Base-by-base conservation (phyloP, 2,113 vertebrate species). In the Panthera uncia region DNA sequence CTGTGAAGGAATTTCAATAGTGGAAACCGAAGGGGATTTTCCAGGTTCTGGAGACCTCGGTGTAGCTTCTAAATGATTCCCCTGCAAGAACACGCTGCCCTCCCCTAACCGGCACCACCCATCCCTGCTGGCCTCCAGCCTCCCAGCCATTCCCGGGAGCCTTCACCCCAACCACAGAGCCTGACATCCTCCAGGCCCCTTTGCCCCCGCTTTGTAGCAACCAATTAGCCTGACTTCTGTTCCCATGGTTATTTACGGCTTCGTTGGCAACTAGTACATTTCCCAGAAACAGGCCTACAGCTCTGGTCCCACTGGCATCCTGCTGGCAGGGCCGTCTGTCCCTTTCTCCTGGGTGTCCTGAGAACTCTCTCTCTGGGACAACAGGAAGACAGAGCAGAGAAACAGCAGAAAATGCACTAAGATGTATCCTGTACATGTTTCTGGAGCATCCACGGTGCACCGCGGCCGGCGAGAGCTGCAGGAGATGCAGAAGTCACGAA, bases 191-290 rank as follows among this genome's bases (percentile, higher is more conserved):
- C 74, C 63, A 18, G n/a, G 74, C 55, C 86, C 41, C 84, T 74
- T 79, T 36, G 50, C 25, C 96, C 78, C 81, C 12, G 31, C 84
- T 79, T 52, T 69, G 33, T 13, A 83, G 73, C 18, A 61, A 36
- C 82, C 65, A 33, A 33, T 83, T 93, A 93, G 83, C 87, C 69
- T 81, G 63, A 66, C 55, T 69, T 93, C 89, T 36, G 74, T 97
- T 83, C 95, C 96, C 95, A 87, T 86, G 97, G 88, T 97, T 96
- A 95, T 71, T 91, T 94, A 88, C 57, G 82, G 66, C 82, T 94
- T 92, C 8, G 0, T 76, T 92, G 82, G 79, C 97, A 94, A 92
- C 89, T 83, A 65, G 89, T 74, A 6, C 73, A 83, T 80, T 93
- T 84, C 82, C 52, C 83, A 36, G 91, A 86, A 91, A 63, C 78